Evolutionary conservation across 2,113 vertebrate genomes (phyloP).

Genomic region (Hippocampus abdominalis): DNA sequence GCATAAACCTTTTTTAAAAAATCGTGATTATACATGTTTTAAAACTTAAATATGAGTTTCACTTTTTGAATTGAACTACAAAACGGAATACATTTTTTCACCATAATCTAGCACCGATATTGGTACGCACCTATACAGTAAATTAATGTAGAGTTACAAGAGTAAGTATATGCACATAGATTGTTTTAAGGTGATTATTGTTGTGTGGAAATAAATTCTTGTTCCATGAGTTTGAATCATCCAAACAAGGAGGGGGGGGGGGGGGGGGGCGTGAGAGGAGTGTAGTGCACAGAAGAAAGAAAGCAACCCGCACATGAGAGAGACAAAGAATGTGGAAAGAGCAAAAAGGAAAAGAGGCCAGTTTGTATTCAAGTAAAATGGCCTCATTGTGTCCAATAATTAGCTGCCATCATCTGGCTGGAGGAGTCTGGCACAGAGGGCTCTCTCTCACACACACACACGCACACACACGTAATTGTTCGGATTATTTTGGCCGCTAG

Average conservation of each 20-base stretch:
- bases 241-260: too few species aligned
- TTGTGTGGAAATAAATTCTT: neutral
- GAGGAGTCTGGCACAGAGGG: neutral
- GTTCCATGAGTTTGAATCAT: neutral
- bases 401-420: neutral
- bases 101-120: too few species aligned
- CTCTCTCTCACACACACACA: neutral
- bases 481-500: neutral
- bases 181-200: neutral
- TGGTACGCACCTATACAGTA: too few species aligned
- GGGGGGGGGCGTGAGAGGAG: neutral
- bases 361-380: conserved; percentile 7
- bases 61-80: too few species aligned
- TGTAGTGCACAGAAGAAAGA: neutral
- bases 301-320: neutral
- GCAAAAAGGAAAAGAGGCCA: neutral
- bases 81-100: too few species aligned
- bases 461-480: neutral
- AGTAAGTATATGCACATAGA: too few species aligned
- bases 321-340: neutral
- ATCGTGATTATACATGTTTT: too few species aligned
- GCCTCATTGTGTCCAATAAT: conserved; percentile 7
- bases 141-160: too few species aligned
- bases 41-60: too few species aligned
- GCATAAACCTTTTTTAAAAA: too few species aligned